Conservation (phyloP, 1,140 invertebrate genomes). For the Drosophila quadrilineata region DNA sequence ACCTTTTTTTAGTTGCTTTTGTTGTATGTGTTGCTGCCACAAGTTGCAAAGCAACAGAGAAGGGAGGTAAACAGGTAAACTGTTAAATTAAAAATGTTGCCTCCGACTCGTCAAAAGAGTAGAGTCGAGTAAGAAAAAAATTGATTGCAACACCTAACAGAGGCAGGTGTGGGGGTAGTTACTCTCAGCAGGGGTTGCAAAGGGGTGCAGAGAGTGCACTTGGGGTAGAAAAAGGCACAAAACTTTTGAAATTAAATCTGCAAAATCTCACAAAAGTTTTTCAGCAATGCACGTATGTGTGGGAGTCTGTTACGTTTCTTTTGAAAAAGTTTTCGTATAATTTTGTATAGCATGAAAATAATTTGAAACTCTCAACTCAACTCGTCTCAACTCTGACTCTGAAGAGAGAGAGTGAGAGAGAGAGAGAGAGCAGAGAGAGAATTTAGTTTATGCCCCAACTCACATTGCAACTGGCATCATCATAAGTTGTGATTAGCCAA, state of each 20-base stretch:
- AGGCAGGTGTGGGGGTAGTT: neutral
- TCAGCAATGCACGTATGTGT: slow-evolving; percentile 1
- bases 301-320: slow-evolving; percentile 12
- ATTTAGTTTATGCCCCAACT: neutral
- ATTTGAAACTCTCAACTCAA: slow-evolving; percentile 13
- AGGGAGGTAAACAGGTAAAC: slow-evolving; percentile 4
- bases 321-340: slow-evolving; percentile 39
- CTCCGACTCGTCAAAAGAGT: too few species aligned
- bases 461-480: neutral
- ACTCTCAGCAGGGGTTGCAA: neutral
- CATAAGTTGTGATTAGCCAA: slow-evolving; percentile 48
- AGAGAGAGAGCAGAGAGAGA: neutral
- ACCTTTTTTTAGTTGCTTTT: slow-evolving; percentile 11
- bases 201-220: neutral
- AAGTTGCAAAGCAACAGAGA: slow-evolving; percentile 6
- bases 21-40: neutral
- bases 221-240: too few species aligned
- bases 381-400: too few species aligned
- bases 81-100: slow-evolving; percentile 55
- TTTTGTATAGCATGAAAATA: slow-evolving; percentile 32
- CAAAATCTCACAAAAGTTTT: slow-evolving; percentile 50
- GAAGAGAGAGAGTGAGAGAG: neutral
- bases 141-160: slow-evolving; percentile 53
- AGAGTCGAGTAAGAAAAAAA: too few species aligned
- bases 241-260: slow-evolving; percentile 59